Base-by-base conservation (phyloP, 2,113 vertebrate species). In the Pionites leucogaster region DNA sequence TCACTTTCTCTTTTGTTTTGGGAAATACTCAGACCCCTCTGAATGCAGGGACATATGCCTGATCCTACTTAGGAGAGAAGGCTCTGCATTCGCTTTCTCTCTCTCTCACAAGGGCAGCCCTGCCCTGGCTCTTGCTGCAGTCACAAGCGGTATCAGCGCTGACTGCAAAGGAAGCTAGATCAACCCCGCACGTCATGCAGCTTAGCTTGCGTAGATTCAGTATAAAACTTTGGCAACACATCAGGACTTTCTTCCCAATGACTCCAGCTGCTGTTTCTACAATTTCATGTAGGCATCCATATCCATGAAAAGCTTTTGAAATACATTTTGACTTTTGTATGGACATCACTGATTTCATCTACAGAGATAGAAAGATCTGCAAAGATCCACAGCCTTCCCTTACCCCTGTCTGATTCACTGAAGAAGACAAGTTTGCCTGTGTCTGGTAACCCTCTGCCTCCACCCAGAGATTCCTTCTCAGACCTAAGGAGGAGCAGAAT, bases 121-220 rank as follows among this genome's bases (percentile, higher is more conserved):
- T 59, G 60, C 25, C 50, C 67, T 5, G 1, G 33, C 41, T 70
- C 53, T 69, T 57, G 39, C 46, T 28, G 60, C n/a, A 33, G n/a
- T 29, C 74, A 64, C 57, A 41, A 20, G 49, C 2, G 16, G 19
- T 33, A 29, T 42, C 77, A 52, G 74, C 16, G 33, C 47, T 53
- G 55, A 28, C 50, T 57, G 11, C 20, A 78, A 33, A 57, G 53
- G 52, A 74, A 84, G 50, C 19, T 39, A 52, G 72, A 64, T 39
- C 60, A 46, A 17, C 31, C 42, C 64, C 52, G 41, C 20, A 13
- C 4, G 0, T 22, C 33, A 77, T 0, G 0, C 24, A 11, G 47
- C 81, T 88, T 23, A 92, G 60, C 46, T 29, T 14, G 11, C 1
- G 0, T 17, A 29, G 20, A 50, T 81, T 50, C 69, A 84, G 42